phyloP scores from a whole-genome alignment of 2,113 vertebrate genomes.

The Ictidomys tridecemlineatus region DNA sequence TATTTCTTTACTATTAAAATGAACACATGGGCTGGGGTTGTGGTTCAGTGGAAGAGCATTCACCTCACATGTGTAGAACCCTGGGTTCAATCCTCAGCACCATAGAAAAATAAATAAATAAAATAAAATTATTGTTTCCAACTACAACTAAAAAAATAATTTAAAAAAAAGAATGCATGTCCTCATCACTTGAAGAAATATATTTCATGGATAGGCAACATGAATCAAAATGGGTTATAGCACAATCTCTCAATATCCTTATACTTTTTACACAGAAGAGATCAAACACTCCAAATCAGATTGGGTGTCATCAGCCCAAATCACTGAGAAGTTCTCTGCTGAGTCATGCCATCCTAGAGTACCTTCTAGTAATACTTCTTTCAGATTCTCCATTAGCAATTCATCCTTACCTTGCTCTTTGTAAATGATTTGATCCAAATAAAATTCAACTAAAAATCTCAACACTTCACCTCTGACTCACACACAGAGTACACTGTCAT shows the following conservation, averaged over 20 bases:
- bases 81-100: too few relatives aligned
- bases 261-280: neutral
- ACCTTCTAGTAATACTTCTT: neutral
- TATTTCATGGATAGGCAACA: neutral
- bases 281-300: neutral
- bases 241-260: neutral
- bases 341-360: neutral
- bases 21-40: too few relatives aligned
- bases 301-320: neutral
- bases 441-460: conserved; percentile 74
- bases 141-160: too few relatives aligned
- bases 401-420: conserved; percentile 15
- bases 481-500: conserved; percentile 25
- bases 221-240: neutral
- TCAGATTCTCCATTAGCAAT: neutral
- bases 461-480: conserved; percentile 74
- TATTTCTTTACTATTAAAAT: too few relatives aligned
- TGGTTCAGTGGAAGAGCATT: too few relatives aligned
- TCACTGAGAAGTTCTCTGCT: neutral
- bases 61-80: too few relatives aligned
- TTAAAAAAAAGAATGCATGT: too few relatives aligned
- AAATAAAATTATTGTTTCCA: too few relatives aligned
- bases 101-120: too few relatives aligned
- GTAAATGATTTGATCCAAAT: conserved; percentile 66
- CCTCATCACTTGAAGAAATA: neutral